phyloP scores from a whole-genome alignment of 1,140 invertebrate genomes.

The Dendroctonus valens region DNA sequence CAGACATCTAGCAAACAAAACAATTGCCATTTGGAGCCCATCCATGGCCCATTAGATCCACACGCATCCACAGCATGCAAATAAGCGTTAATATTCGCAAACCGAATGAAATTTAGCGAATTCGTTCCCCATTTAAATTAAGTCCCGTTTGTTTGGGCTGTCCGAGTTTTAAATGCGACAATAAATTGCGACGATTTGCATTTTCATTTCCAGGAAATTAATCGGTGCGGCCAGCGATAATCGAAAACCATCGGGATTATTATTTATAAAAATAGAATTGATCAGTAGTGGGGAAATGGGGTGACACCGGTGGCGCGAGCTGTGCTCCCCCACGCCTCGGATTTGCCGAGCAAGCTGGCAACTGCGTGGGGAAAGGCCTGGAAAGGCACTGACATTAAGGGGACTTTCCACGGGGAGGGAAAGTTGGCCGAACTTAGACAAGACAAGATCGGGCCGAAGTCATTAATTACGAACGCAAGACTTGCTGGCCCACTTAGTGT shows the following conservation, averaged over 20 bases:
- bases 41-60: too few relatives aligned
- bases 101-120: constrained; percentile 29
- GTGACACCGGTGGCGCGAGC: too few relatives aligned
- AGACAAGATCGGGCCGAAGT: constrained; percentile 7
- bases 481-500: constrained; percentile 7
- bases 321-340: too few relatives aligned
- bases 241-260: not conserved
- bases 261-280: not conserved
- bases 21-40: too few relatives aligned
- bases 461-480: constrained; percentile 8
- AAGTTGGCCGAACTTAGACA: constrained; percentile 6
- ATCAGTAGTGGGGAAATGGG: too few relatives aligned
- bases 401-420: not conserved
- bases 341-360: too few relatives aligned
- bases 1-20: too few relatives aligned
- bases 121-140: constrained; percentile 29
- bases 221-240: too few relatives aligned
- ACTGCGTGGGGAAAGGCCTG: too few relatives aligned
- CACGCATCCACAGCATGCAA: not conserved
- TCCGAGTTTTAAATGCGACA: constrained; percentile 25
- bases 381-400: too few relatives aligned
- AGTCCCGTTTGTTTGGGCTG: constrained; percentile 26
- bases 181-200: constrained; percentile 30
- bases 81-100: constrained; percentile 27
- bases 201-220: constrained; percentile 22